Evolutionary conservation across 2,888 invertebrate species (phyloP), one percentile per base, ranked within the genome.

Genomic region (Coenonympha arcania): DNA sequence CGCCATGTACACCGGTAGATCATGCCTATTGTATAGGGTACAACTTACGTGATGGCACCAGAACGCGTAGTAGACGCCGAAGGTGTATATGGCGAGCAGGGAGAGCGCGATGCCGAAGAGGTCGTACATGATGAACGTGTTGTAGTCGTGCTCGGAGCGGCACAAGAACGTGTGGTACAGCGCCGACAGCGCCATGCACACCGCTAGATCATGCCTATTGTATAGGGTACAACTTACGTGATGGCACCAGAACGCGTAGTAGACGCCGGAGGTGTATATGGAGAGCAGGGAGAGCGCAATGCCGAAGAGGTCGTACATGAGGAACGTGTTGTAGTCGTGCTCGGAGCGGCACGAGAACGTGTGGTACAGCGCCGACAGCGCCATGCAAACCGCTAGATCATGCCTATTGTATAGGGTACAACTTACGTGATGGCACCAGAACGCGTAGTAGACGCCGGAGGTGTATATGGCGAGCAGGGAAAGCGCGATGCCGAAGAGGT

Each of bases 191-290:
- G 94, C 87, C 96, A 98, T 96, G 77, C 98, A 98, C 28, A 93
- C 89, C 94, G n/a, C n/a, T 34, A 34, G 19, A 8, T n/a, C 9
- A 18, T 18, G 16, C 0, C 6, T 13, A 13, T n/a, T 28, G 11
- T 6, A 11, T 3, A 3, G 2, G 11, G n/a, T n/a, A n/a, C n/a
- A n/a, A 88, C 89, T 90, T 87, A 95, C 96, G 83, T 91, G 90
- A 74, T 95, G 92, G 79, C 98, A 98, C 93, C 96, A 97, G 81
- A 97, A 98, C 8, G 97, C 97, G 75, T 96, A 97, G 79, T 98
- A 97, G 58, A 98, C 94, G 47, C 97, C 98, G 19, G 96, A 96
- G 57, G 96, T 92, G 79, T 98, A 98, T 71, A 98, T 96, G 48
- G 96, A 97, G 43, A 98, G 89, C 58, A 98, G 86, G 26, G 96